These are phyloP conservation scores for Lasioglossum leucozonium DNA, from an alignment of 2,888 invertebrate species.

Conservation along the genomic window DNA sequence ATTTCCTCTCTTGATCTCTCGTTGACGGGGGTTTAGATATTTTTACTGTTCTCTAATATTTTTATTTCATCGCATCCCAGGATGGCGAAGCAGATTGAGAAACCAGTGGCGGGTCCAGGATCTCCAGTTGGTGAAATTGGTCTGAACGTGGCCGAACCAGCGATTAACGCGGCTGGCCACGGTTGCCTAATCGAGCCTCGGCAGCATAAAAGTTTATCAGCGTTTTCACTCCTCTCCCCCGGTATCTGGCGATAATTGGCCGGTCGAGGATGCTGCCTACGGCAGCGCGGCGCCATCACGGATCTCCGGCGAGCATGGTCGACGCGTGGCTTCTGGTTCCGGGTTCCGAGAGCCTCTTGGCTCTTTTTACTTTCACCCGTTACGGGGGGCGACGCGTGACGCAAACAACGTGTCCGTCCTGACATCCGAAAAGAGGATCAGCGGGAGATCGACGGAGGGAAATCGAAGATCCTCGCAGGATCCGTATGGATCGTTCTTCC, in stretches of 20 bases:
- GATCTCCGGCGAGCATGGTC: conserved; percentile 47
- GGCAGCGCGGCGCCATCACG: conserved; percentile 30
- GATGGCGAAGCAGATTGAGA: not conserved
- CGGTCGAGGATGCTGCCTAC: conserved; percentile 32
- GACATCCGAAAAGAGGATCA: not conserved
- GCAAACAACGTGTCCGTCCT: conserved; percentile 68
- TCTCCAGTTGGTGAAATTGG: conserved; percentile 60
- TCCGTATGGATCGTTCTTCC: not conserved
- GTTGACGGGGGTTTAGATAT: not conserved
- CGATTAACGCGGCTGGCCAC: conserved; percentile 48
- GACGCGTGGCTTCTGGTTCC: conserved; percentile 52
- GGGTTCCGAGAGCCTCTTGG: conserved; percentile 70
- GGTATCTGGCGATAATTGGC: conserved; percentile 26
- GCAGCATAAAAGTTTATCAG: conserved; percentile 6
- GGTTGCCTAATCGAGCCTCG: conserved; percentile 43
- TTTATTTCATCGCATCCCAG: too few species aligned
- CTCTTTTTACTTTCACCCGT: conserved; percentile 81
- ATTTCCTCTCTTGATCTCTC: not conserved
- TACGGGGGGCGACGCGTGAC: conserved; percentile 76
- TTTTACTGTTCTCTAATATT: not conserved
- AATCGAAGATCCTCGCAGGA: conserved; percentile 2
- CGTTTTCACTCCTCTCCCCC: conserved; percentile 51
- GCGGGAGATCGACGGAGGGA: not conserved
- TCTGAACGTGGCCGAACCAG: conserved; percentile 52
- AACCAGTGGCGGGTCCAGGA: conserved; percentile 23